Conservation (phyloP, 2,113 vertebrate genomes). For the Regulus satrapa region DNA sequence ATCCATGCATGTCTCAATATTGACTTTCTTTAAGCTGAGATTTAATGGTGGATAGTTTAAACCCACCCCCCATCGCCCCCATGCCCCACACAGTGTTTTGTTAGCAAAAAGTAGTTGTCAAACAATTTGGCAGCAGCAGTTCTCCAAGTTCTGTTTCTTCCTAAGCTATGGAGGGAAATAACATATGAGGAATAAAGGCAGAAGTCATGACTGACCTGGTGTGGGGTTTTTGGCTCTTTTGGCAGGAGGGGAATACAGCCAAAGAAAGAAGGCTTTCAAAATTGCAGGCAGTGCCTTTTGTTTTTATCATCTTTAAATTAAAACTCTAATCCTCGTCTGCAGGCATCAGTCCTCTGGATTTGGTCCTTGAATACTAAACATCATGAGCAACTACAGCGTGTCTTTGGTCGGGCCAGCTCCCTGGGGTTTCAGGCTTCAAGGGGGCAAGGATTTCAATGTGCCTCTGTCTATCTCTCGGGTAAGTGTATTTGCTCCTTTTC, state of each 20-base stretch:
- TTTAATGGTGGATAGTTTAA: neutral
- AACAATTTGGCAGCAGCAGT: neutral
- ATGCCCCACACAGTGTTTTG: neutral
- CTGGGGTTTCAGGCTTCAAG: constrained; percentile 97
- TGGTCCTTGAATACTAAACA: constrained; percentile 49
- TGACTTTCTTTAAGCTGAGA: neutral
- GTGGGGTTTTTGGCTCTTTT: neutral
- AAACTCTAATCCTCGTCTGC: constrained; percentile 44
- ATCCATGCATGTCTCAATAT: neutral
- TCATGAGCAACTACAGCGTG: constrained; percentile 92
- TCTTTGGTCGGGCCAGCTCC: constrained; percentile 88
- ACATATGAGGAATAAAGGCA: neutral
- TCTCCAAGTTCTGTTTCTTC: neutral
- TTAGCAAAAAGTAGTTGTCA: neutral
- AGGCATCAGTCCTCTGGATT: constrained; percentile 58
- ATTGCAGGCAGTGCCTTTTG: neutral
- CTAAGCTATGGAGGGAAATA: neutral
- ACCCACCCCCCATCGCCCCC: no score
- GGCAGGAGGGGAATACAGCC: neutral
- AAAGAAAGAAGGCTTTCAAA: neutral
- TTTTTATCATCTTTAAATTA: neutral
- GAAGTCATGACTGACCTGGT: neutral
- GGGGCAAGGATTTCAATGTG: constrained; percentile 98
- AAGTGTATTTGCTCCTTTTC: constrained; percentile 61
- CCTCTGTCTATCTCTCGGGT: constrained; percentile 93